These are phyloP conservation scores for Zosterops pallidus DNA, from an alignment of 2,113 vertebrate species.

Conservation along the genomic window DNA sequence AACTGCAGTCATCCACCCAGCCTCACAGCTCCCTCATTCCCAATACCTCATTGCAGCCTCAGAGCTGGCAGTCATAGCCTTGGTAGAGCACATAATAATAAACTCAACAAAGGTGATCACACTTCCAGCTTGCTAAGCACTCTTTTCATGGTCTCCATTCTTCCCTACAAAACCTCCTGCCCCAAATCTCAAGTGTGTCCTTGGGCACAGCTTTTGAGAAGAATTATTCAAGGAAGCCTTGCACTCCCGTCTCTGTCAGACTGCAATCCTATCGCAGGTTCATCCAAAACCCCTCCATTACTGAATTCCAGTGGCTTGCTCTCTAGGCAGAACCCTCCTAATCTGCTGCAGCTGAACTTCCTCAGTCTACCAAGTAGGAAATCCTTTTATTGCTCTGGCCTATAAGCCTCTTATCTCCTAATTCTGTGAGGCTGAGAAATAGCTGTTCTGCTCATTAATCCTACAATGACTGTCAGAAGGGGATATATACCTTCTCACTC, in stretches of 20 bases:
- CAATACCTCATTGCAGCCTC: background rate
- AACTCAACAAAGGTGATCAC: background rate
- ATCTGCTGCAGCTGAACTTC: constrained; percentile 36
- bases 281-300: background rate
- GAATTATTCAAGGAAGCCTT: background rate
- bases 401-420: constrained; percentile 46
- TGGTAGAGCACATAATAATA: background rate
- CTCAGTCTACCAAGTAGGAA: constrained; percentile 42
- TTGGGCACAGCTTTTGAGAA: background rate
- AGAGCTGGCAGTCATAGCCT: background rate
- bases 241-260: background rate
- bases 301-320: background rate
- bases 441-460: constrained; percentile 38
- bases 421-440: constrained; percentile 16
- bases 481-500: background rate
- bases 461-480: background rate
- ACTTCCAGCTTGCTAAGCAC: background rate
- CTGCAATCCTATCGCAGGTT: background rate
- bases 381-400: constrained; percentile 42
- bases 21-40: background rate
- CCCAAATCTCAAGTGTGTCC: background rate
- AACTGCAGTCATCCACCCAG: background rate
- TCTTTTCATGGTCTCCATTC: background rate
- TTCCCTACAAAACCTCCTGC: background rate
- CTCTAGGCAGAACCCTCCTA: background rate